Percentiles rank a stretch among this genome's conserved stretches.
phyloP scores from a whole-genome alignment of 2,888 invertebrate genomes.

The Coleophora flavipennella region DNA sequence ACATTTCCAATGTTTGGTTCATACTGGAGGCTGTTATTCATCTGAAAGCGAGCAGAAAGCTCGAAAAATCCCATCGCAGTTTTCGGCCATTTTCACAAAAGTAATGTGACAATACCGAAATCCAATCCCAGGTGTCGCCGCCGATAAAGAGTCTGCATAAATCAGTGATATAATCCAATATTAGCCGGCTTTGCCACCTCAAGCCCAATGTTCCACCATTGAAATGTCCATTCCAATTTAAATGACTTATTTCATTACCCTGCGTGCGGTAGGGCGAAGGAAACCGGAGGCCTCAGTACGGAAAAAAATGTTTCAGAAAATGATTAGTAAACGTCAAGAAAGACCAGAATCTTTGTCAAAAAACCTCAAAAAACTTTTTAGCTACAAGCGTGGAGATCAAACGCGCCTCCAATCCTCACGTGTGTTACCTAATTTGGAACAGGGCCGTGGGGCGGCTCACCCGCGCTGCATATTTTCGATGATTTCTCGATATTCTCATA shows the following conservation, averaged over 20 bases:
- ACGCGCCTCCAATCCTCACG: too few species aligned
- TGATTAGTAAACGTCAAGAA: too few species aligned
- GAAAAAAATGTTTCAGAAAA: too few species aligned
- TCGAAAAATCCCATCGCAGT: slow-evolving; percentile 2
- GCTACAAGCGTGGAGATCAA: too few species aligned
- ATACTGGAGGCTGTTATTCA: too few species aligned
- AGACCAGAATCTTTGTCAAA: too few species aligned
- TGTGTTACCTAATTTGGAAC: too few species aligned
- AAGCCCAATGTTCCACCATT: slow-evolving; percentile 60
- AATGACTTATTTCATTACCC: slow-evolving; percentile 69
- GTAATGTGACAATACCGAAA: slow-evolving; percentile 53
- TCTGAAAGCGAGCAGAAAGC: not conserved
- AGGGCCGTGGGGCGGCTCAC: too few species aligned
- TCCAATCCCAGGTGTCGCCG: slow-evolving; percentile 60
- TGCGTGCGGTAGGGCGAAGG: slow-evolving; percentile 28
- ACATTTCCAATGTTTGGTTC: too few species aligned
- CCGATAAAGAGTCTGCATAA: slow-evolving; percentile 70
- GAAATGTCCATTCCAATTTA: slow-evolving; percentile 68
- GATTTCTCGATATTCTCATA: too few species aligned
- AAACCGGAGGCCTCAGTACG: not conserved
- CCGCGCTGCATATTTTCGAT: too few species aligned
- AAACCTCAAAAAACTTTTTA: too few species aligned
- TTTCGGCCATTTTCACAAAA: slow-evolving; percentile 20
- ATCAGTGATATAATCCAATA: slow-evolving; percentile 70
- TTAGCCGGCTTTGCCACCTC: slow-evolving; percentile 53